Conservation (phyloP, 2,113 vertebrate genomes). For the Indicator maculatus region DNA sequence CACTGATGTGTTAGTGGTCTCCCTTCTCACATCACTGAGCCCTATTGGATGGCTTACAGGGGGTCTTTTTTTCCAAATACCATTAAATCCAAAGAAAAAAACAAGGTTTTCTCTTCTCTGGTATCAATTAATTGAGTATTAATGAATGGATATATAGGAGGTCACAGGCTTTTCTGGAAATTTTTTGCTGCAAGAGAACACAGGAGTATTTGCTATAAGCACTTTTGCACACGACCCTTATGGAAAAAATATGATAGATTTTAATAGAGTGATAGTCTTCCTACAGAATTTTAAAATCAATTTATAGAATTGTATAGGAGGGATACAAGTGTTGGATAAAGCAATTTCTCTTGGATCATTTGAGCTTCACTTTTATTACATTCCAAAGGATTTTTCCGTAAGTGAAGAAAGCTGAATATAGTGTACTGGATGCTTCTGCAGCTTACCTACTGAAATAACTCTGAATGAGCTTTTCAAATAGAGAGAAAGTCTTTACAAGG, state of each 20-base stretch:
- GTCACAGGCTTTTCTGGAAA: conserved; percentile 1
- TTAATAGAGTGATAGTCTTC: conserved; percentile 52
- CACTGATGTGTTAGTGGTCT: conserved; percentile 5
- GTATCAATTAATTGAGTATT: conserved; percentile 12
- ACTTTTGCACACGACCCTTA: neutral
- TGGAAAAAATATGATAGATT: conserved; percentile 43
- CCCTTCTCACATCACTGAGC: neutral
- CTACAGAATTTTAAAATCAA: conserved; percentile 46
- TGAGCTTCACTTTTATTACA: neutral
- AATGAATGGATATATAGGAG: neutral
- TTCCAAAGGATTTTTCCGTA: conserved; percentile 51
- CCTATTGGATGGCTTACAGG: conserved; percentile 35
- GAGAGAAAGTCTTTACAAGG: neutral
- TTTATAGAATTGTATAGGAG: conserved; percentile 21
- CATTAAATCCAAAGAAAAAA: neutral
- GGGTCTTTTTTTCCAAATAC: conserved; percentile 46
- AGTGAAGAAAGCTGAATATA: neutral
- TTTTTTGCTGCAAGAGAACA: neutral
- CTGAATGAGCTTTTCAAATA: neutral
- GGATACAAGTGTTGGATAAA: neutral
- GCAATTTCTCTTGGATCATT: neutral
- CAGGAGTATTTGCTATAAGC: conserved; percentile 21
- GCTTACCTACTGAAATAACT: neutral
- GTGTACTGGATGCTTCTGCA: neutral
- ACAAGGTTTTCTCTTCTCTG: conserved; percentile 23